These are phyloP conservation scores for Holacanthus passer DNA, from an alignment of 2,113 vertebrate genomes.

Conservation along the genomic window DNA sequence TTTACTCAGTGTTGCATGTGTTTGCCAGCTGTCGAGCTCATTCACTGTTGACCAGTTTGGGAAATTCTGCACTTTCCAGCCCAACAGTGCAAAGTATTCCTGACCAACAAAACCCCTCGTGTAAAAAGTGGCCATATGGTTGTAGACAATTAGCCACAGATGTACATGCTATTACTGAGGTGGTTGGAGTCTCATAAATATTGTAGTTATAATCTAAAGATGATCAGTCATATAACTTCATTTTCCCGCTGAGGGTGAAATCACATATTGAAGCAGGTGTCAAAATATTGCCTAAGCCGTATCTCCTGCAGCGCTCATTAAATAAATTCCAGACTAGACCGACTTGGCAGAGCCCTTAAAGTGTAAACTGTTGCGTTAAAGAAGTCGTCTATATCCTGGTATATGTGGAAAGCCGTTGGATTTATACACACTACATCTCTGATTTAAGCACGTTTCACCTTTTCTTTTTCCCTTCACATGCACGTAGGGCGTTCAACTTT, in stretches of 20 bases:
- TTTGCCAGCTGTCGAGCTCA: neutral
- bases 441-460: neutral
- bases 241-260: conserved; percentile 55
- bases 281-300: conserved; percentile 42
- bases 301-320: conserved; percentile 35
- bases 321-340: conserved; percentile 39
- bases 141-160: conserved; percentile 44
- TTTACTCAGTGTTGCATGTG: neutral
- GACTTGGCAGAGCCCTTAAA: conserved; percentile 23
- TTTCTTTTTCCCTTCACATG: conserved; percentile 13
- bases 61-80: neutral
- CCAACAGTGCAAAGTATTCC: neutral
- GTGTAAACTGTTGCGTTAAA: neutral
- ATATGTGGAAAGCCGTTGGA: conserved; percentile 28
- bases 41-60: neutral
- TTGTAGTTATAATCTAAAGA: conserved; percentile 43
- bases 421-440: neutral
- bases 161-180: conserved; percentile 20
- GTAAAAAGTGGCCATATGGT: conserved; percentile 6
- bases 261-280: conserved; percentile 71
- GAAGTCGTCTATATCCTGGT: conserved; percentile 10
- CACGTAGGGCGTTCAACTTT: neutral
- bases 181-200: conserved; percentile 42
- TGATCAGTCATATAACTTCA: conserved; percentile 46
- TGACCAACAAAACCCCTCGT: neutral